Conservation (phyloP, 1,140 invertebrate genomes). For the Drosophila trapezifrons region DNA sequence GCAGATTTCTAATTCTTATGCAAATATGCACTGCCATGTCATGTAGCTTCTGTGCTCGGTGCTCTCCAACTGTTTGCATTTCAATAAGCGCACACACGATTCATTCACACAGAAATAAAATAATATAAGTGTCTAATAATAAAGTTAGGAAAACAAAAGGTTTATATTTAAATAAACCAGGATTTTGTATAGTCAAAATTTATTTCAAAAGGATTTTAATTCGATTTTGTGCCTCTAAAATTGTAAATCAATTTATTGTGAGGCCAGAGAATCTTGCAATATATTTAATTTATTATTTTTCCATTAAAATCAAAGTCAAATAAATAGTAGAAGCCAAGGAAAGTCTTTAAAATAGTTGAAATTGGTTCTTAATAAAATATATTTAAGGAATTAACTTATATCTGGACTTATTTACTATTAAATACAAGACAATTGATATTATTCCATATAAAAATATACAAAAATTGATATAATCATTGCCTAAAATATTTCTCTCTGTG, state of each 20-base stretch:
- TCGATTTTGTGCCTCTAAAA: not conserved
- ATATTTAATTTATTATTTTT: not conserved
- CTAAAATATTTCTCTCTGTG: conserved; percentile 4
- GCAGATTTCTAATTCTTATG: conserved; percentile 78
- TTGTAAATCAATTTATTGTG: not conserved
- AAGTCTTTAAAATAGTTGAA: too few species aligned
- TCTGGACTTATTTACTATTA: too few species aligned
- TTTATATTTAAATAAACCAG: too few species aligned
- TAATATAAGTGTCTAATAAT: not conserved
- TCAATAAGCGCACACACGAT: conserved; percentile 51
- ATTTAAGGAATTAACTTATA: too few species aligned
- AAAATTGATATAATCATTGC: too few species aligned
- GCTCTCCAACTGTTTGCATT: conserved; percentile 72
- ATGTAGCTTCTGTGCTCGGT: conserved; percentile 45
- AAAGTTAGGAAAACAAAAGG: not conserved
- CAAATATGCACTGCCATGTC: conserved; percentile 63
- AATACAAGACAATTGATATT: too few species aligned
- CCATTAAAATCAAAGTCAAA: too few species aligned
- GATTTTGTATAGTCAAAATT: not conserved
- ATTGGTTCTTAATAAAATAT: too few species aligned
- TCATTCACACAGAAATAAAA: conserved; percentile 15
- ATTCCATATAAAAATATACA: too few species aligned
- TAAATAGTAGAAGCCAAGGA: too few species aligned
- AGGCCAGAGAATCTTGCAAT: not conserved
- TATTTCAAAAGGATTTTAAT: not conserved